These are phyloP conservation scores for Arvicola amphibius DNA, from an alignment of 2,797 vertebrate species.

Conservation along the genomic window DNA sequence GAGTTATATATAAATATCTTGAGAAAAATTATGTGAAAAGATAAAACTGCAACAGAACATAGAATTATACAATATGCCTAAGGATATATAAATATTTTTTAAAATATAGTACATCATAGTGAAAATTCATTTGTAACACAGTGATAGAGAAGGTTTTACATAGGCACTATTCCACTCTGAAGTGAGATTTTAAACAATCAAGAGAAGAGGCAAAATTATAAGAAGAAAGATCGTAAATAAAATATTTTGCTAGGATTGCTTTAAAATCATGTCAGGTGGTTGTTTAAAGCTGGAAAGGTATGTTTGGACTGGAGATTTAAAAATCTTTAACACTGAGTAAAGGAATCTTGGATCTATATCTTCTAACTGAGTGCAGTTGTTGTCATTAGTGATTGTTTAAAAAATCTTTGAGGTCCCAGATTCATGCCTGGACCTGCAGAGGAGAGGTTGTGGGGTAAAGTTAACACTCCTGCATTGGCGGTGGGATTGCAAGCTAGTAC, in stretches of 20 bases:
- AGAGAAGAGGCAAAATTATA: not conserved
- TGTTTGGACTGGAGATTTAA: not conserved
- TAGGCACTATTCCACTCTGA: not conserved
- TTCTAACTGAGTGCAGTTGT: not conserved
- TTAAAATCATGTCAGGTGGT: not conserved
- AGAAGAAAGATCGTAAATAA: conserved; percentile 33
- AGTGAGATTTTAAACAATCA: not conserved
- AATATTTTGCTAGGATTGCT: not conserved
- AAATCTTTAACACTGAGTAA: conserved; percentile 8
- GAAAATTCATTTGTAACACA: not conserved
- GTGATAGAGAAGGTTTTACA: not conserved
- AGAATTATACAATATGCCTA: not conserved
- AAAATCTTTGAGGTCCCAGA: no score
- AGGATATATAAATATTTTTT: conserved; percentile 10
- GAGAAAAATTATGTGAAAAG: not conserved
- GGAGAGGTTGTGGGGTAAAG: no score
- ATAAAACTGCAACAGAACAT: not conserved
- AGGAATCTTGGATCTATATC: not conserved
- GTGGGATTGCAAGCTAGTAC: no score
- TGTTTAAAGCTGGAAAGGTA: conserved; percentile 2
- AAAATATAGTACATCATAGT: not conserved
- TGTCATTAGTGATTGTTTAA: not conserved
- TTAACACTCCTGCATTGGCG: no score
- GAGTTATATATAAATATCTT: not conserved
- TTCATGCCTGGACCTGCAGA: no score